Percentiles rank a stretch among this genome's conserved stretches.
phyloP scores from a whole-genome alignment of 2,888 invertebrate species.

The Synanthedon formicaeformis region DNA sequence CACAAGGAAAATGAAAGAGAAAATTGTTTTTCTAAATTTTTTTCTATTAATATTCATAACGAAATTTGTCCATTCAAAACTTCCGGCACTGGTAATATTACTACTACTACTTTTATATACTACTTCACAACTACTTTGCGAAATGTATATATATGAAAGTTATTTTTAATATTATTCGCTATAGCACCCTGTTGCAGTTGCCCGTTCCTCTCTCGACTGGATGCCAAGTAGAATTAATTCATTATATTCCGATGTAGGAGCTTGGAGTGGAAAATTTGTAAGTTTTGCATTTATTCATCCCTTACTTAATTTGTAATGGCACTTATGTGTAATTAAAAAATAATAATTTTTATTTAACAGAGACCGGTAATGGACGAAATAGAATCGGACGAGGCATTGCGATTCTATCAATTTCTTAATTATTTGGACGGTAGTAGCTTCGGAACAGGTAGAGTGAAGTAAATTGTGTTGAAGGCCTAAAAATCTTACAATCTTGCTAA shows the following conservation, averaged over 20 bases:
- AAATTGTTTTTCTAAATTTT: too few species aligned
- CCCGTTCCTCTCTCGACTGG: constrained; percentile 59
- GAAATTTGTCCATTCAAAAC: not conserved
- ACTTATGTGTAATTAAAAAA: not conserved
- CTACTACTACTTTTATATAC: too few species aligned
- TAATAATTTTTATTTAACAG: constrained; percentile 20
- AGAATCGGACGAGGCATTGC: constrained; percentile 59
- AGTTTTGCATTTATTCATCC: constrained; percentile 11
- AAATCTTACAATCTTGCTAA: too few species aligned
- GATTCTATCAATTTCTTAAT: constrained; percentile 61
- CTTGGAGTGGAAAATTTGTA: constrained; percentile 66
- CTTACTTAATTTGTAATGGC: not conserved
- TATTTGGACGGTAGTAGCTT: constrained; percentile 63
- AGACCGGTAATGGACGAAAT: constrained; percentile 65
- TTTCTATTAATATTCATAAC: not conserved
- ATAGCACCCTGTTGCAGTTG: constrained; percentile 56
- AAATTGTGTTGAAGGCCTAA: too few species aligned
- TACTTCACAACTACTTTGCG: too few species aligned
- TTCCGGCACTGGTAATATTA: not conserved
- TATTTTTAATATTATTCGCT: not conserved
- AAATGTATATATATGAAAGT: not conserved
- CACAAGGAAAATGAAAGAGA: too few species aligned
- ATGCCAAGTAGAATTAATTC: constrained; percentile 63
- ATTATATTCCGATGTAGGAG: constrained; percentile 60
- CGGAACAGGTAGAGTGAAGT: constrained; percentile 40